Conservation (phyloP, 1,140 invertebrate genomes). For the Nephila pilipes region DNA sequence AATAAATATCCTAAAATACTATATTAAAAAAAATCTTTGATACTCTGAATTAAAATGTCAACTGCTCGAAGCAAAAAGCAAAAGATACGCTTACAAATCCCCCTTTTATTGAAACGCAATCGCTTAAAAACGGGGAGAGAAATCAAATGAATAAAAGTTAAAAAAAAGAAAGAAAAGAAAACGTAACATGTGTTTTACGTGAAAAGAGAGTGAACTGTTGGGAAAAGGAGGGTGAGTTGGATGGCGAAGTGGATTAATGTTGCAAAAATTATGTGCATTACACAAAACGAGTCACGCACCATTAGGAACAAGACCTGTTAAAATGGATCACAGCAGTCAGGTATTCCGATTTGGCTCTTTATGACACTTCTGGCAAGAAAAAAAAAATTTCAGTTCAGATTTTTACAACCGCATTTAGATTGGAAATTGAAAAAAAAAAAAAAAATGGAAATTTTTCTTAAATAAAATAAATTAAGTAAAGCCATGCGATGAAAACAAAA, state of each 20-base stretch:
- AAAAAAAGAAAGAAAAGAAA: background rate
- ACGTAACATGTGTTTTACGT: constrained; percentile 57
- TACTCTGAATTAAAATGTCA: too few species aligned
- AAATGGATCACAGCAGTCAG: background rate
- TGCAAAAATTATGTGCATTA: constrained; percentile 67
- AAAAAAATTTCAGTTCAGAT: too few species aligned
- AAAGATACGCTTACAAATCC: background rate
- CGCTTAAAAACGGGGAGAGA: background rate
- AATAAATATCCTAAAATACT: too few species aligned
- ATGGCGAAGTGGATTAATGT: constrained; percentile 23
- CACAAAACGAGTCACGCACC: constrained; percentile 44
- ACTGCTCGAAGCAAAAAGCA: background rate
- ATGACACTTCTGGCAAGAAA: background rate
- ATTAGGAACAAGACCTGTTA: constrained; percentile 47
- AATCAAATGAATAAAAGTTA: background rate
- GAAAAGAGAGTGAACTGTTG: too few species aligned
- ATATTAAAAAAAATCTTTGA: background rate
- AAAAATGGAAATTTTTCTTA: too few species aligned
- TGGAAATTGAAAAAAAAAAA: too few species aligned
- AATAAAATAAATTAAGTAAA: too few species aligned
- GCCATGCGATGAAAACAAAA: too few species aligned
- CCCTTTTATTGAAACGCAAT: background rate
- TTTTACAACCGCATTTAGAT: too few species aligned
- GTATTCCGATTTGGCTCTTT: constrained; percentile 18
- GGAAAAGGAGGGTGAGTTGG: too few species aligned